These are phyloP conservation scores for Elmis aenea DNA, from an alignment of 2,888 invertebrate species.

Conservation along the genomic window DNA sequence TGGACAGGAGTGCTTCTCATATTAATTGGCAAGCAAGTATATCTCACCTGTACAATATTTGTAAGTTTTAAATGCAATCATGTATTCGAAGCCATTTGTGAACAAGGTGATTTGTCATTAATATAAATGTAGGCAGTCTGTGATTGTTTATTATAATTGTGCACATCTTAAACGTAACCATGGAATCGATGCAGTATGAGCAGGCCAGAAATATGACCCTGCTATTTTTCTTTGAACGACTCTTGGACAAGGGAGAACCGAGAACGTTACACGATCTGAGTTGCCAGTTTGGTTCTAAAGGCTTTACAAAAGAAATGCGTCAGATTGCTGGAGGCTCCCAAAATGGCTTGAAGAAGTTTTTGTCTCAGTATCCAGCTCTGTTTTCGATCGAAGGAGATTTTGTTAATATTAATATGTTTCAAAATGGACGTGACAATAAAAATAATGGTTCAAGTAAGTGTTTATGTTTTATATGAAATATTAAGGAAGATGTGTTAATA, in stretches of 20 bases:
- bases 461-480: background rate
- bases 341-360: conserved; percentile 93
- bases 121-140: background rate
- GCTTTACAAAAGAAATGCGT: conserved; percentile 98
- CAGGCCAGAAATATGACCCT: conserved; percentile 91
- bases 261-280: conserved; percentile 95
- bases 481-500: background rate
- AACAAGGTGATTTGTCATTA: conserved; percentile 1
- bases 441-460: conserved; percentile 9
- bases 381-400: conserved; percentile 93
- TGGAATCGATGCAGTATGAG: conserved; percentile 94
- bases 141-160: background rate
- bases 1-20: background rate
- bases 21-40: background rate
- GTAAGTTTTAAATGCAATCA: too few relatives aligned
- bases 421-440: conserved; percentile 58
- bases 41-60: background rate
- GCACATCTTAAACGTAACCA: conserved; percentile 41
- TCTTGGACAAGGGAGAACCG: conserved; percentile 94
- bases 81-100: background rate
- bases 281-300: conserved; percentile 98
- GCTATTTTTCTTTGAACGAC: conserved; percentile 96
- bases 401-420: conserved; percentile 79
- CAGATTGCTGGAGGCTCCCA: conserved; percentile 94
- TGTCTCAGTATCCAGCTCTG: conserved; percentile 92